These are phyloP conservation scores for Pelochelys cantorii DNA, from an alignment of 2,797 vertebrate species.

Conservation along the genomic window DNA sequence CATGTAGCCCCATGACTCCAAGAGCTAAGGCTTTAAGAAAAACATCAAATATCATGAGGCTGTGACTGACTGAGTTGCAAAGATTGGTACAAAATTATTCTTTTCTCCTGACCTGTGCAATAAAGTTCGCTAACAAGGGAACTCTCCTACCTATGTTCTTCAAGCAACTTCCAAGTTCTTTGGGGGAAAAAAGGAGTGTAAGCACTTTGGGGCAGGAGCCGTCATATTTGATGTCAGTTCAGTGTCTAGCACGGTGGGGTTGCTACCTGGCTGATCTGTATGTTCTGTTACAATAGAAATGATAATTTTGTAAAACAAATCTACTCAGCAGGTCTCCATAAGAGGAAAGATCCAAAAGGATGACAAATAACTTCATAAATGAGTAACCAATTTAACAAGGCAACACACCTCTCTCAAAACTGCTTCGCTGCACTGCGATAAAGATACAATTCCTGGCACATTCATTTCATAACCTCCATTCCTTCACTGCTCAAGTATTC, in stretches of 20 bases:
- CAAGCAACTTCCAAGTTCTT: neutral
- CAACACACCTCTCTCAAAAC: conserved; percentile 40
- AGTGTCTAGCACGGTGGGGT: neutral
- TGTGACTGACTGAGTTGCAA: neutral
- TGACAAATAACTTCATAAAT: neutral
- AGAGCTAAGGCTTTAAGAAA: conserved; percentile 4
- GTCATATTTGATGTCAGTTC: neutral
- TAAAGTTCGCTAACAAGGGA: conserved; percentile 7
- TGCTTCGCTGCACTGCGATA: conserved; percentile 19
- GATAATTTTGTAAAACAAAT: neutral
- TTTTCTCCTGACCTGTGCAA: neutral
- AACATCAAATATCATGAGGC: neutral
- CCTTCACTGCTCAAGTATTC: conserved; percentile 51
- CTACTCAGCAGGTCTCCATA: neutral
- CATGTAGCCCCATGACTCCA: neutral
- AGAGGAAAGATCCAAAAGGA: conserved; percentile 24
- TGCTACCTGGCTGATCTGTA: neutral
- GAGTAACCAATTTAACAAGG: conserved; percentile 14
- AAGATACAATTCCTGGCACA: conserved; percentile 15
- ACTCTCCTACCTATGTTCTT: neutral
- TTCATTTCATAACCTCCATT: conserved; percentile 60
- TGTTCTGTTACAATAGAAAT: conserved; percentile 15
- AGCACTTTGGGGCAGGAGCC: neutral
- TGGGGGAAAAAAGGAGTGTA: neutral
- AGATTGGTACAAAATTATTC: neutral